Conservation (phyloP, 2,113 vertebrate species). For the Ochotona princeps region DNA sequence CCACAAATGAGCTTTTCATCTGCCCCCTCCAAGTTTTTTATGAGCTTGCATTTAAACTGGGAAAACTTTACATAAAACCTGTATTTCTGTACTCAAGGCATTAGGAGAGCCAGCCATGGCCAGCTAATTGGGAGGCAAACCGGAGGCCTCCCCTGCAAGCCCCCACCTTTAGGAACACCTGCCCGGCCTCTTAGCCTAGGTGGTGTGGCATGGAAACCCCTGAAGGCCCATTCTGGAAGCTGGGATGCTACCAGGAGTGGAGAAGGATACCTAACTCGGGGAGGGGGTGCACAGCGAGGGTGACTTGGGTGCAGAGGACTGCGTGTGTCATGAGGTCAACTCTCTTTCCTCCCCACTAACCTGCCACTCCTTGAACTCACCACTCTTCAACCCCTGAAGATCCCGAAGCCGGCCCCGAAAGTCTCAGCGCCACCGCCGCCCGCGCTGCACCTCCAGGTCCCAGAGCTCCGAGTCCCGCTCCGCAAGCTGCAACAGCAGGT, state of each 20-base stretch:
- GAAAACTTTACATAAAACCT: background rate
- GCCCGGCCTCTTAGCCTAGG: background rate
- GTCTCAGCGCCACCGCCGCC: conserved; percentile 87
- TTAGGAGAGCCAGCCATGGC: too few species aligned
- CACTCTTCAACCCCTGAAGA: conserved; percentile 82
- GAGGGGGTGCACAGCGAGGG: background rate
- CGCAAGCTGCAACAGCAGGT: conserved; percentile 91
- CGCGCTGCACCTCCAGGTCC: conserved; percentile 86
- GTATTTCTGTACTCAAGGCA: background rate
- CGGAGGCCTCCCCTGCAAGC: background rate
- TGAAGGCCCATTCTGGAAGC: background rate
- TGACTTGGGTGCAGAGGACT: background rate
- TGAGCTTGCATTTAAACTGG: background rate
- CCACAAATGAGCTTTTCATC: conserved; percentile 2
- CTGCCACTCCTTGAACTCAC: too few species aligned
- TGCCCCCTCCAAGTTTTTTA: background rate
- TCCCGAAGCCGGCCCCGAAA: conserved; percentile 88
- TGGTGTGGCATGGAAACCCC: background rate
- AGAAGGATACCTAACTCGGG: background rate
- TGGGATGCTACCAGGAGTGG: rapidly evolving
- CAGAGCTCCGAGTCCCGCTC: conserved; percentile 89
- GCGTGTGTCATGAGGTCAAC: background rate
- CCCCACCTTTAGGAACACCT: rapidly evolving
- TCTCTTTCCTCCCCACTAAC: background rate
- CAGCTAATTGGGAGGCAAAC: background rate